Percentiles rank a stretch among this genome's conserved stretches.
These are phyloP conservation scores for Acanthosepion pharaonis DNA, from an alignment of 2,888 invertebrate species.

Conservation along the genomic window DNA sequence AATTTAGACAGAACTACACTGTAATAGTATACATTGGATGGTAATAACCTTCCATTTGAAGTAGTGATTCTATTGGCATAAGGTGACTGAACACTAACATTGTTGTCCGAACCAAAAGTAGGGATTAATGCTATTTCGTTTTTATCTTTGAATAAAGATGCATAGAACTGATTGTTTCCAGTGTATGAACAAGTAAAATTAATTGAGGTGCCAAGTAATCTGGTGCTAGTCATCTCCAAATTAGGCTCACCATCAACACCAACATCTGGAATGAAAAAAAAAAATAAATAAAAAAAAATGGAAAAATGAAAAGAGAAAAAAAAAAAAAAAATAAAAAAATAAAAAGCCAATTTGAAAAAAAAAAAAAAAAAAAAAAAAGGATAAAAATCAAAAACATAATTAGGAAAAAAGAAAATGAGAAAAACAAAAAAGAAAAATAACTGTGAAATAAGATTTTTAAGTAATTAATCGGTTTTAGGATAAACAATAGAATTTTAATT, in stretches of 20 bases:
- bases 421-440: too few relatives aligned
- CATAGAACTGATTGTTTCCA: neutral
- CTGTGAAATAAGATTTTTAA: too few relatives aligned
- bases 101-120: fast-evolving
- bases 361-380: too few relatives aligned
- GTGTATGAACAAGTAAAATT: neutral
- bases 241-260: neutral
- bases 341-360: too few relatives aligned
- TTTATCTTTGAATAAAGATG: neutral
- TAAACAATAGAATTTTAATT: too few relatives aligned
- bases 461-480: too few relatives aligned
- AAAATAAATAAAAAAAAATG: too few relatives aligned
- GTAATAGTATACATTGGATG: neutral
- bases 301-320: too few relatives aligned
- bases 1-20: neutral
- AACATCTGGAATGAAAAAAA: neutral
- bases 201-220: neutral
- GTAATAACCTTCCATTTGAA: fast-evolving
- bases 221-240: neutral
- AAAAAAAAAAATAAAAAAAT: too few relatives aligned
- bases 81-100: fast-evolving
- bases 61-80: neutral
- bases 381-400: too few relatives aligned
- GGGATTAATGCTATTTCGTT: neutral
- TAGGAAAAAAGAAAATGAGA: too few relatives aligned